Base-by-base conservation (phyloP, 53 echinoderm and acorn worm species). In the Luidia sarsii region DNA sequence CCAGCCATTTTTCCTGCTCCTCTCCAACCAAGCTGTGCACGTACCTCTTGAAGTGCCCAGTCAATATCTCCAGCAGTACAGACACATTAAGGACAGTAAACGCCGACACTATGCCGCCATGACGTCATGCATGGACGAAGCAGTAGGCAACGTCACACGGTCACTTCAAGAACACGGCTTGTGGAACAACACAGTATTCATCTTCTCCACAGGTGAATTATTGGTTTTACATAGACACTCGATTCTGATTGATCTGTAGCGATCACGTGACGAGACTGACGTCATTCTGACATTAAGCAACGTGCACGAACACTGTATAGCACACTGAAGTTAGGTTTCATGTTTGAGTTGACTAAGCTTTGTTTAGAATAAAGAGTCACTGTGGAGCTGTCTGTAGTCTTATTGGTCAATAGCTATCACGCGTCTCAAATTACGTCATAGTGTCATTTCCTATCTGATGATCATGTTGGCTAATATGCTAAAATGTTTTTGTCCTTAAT, bases 81-180 rank as follows among this genome's bases (percentile, higher is more conserved):
- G 14, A 3, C 32, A 80, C 30, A 83, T 91, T 0, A 54, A 71
- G 21, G 45, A 87, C 56, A 30, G 38, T 0, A 46, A 54, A 0
- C 67, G 91, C 28, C 53, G 67, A 14, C 14, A 57, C 14, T 87
- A 72, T 23, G 87, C 87, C 2, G 91, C 77, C 29, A 91, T 91
- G 87, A 79, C 68, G 5, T 80, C 77, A 7, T 91, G 91, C 48
- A 83, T 91, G 91, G 91, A 91, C 33, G 91, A 91, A 48, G 91
- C 87, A 7, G 68, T 91, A 13, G 87, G 87, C 3, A 91, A 87
- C 15, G 53, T 91, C 32, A 87, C 91, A 35, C 18, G 54, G 23
- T 36, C 87, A 0, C 60, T 91, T 15, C 53, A 84, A 57, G 71
- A 84, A 29, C 67, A 39, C 1, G 91, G 84, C 24, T 18, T 91